Base-by-base conservation (phyloP, 2,113 vertebrate genomes). In the Andinoacara biseriatus region DNA sequence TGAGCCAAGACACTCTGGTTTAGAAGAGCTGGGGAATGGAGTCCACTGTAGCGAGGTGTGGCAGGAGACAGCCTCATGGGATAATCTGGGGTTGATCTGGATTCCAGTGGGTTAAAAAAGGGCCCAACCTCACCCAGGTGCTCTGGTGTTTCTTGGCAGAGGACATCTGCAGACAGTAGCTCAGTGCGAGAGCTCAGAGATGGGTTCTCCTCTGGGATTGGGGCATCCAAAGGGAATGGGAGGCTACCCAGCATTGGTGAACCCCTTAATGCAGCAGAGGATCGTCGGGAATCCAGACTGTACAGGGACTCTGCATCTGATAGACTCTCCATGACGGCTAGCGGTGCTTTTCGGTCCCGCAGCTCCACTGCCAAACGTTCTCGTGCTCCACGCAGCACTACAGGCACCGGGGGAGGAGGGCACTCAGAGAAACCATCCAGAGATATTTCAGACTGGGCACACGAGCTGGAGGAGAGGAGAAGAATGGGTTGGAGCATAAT, bases 181-280 rank as follows among this genome's bases (percentile, higher is more conserved):
- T 99, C 98, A 1, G 98, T 99, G 89, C 98, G 96, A 0, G 98
- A 99, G 95, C 98, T 99, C 74, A 99, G 96, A 46, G 98, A 99
- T 0, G 98, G 98, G 89, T 99, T 99, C 75, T 99, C 98, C 95
- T 99, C 98, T 0, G 98, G 98, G 86, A 99, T 99, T 7, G 95
- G 96, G 0, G 98, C 97, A 76, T 99, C 97, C 82, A 99, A 96
- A 76, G 97, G 97, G 94, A 99, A 99, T 15, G 97, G 96, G 52
- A 99, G 97, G 1, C 97, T 95, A 2, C 98, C 96, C 63, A 99
- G 96, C 94, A 98, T 98, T 4, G 98, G 98, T 0, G 98, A 99
- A 79, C 98, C 98, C 3, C 98, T 94, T 67, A 99, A 95, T 54
- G 97, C 98, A 3, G 98, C 98, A 0, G 98, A 99, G 76, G 98